A percentile compares a stretch with the other conserved stretches of the same genome.
Evolutionary conservation across 2,113 vertebrate species (phyloP).

Genomic region (Neodontobutis hainanensis): DNA sequence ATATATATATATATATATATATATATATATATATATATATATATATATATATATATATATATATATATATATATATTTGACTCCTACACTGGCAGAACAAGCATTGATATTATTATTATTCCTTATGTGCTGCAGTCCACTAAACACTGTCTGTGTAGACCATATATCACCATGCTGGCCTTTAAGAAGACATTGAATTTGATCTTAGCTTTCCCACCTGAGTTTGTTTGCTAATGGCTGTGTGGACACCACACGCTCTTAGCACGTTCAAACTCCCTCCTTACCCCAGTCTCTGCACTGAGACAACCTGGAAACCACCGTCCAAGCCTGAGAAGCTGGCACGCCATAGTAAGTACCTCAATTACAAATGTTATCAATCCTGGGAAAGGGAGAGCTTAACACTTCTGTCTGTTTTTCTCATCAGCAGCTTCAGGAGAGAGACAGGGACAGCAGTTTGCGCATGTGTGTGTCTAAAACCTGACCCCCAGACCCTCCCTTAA

Average conservation of each 20-base stretch:
- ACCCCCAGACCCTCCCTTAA: conserved; percentile 49
- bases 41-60: no score
- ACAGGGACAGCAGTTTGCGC: conserved; percentile 68
- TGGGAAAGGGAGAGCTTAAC: conserved; percentile 63
- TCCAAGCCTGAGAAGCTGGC: conserved; percentile 52
- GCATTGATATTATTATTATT: no score
- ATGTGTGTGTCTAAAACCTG: conserved; percentile 49
- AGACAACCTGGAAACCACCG: conserved; percentile 63
- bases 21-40: no score
- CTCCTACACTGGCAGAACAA: no score
- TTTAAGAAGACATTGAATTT: conserved; percentile 38
- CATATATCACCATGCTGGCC: background rate
- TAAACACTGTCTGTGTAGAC: conserved; percentile 10
- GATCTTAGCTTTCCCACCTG: conserved; percentile 34
- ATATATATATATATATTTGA: no score
- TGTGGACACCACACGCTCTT: conserved; percentile 45
- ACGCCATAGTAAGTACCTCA: conserved; percentile 65
- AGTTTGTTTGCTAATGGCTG: conserved; percentile 51
- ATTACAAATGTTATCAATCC: conserved; percentile 77
- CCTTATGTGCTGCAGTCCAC: background rate
- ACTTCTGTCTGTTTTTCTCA: conserved; percentile 65
- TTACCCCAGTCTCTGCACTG: conserved; percentile 9
- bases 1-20: no score
- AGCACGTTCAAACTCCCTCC: conserved; percentile 36
- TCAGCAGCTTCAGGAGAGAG: conserved; percentile 53